phyloP scores from a whole-genome alignment of 1,140 invertebrate species.

The Papilio machaon region DNA sequence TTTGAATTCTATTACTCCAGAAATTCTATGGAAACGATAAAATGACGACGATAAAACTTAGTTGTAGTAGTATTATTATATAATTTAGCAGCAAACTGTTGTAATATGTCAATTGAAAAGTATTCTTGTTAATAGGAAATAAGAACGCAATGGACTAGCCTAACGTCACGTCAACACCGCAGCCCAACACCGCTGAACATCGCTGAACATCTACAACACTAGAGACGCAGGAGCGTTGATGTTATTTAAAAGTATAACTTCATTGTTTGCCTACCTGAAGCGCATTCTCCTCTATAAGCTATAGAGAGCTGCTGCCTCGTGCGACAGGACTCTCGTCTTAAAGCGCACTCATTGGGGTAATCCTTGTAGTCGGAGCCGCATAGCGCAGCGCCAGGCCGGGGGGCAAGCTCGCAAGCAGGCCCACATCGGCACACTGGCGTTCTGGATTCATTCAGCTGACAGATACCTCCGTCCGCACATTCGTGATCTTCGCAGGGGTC shows the following conservation, averaged over 20 bases:
- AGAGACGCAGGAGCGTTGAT: background rate
- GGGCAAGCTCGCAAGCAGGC: conserved; percentile 88
- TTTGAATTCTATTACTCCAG: background rate
- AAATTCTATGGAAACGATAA: background rate
- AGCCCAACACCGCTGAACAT: too few relatives aligned
- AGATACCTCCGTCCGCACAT: conserved; percentile 90
- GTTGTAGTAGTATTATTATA: background rate
- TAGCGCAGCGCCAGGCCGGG: conserved; percentile 85
- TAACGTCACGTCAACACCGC: too few relatives aligned
- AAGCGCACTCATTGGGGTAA: conserved; percentile 91
- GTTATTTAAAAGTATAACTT: background rate
- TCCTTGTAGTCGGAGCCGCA: conserved; percentile 94
- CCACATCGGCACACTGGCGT: conserved; percentile 91
- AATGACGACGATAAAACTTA: background rate
- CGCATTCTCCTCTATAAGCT: conserved; percentile 90
- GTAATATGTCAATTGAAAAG: too few relatives aligned
- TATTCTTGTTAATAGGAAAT: too few relatives aligned
- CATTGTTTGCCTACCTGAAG: conserved; percentile 84
- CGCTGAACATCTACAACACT: too few relatives aligned
- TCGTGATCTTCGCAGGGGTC: conserved; percentile 91
- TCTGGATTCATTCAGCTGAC: conserved; percentile 89
- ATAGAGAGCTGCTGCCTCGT: conserved; percentile 87
- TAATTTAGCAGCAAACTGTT: too few relatives aligned
- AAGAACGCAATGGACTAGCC: too few relatives aligned
- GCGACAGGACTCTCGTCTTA: conserved; percentile 89